Base-by-base conservation (phyloP, 1,140 invertebrate species). In the Drosophila simulans region DNA sequence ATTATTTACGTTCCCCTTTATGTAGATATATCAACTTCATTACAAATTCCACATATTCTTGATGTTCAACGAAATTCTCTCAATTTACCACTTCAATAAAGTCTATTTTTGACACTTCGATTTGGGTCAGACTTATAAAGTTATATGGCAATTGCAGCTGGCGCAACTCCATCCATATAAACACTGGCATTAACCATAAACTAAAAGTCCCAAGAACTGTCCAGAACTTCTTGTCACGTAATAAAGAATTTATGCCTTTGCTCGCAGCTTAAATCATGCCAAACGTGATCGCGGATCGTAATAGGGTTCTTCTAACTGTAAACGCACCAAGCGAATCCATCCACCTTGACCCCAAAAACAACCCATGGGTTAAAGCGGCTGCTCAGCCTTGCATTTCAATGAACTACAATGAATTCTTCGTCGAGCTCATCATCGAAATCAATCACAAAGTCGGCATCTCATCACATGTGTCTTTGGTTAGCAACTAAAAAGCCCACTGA, bases 361-460 rank as follows among this genome's bases (percentile, higher is more conserved):
- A 66, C 54, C 7, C 15, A 63, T 35, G 34, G 55, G 40, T 13
- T 55, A 53, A 46, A n/a, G 53, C 55, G 20, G 15, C 54, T 39
- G 37, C 46, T 45, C 48, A 40, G 74, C 80, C 64, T 49, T 73
- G 75, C 79, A 86, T 88, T 88, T 62, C 70, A 88, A 83, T 86
- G 64, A 77, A 63, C 43, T 49, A 40, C 48, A 27, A 45, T 71
- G 71, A 54, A 37, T 42, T 34, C 60, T 55, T 56, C 52, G 31
- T 35, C 68, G 22, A 52, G 60, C 65, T 48, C 76, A 71, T 75
- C 77, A 84, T 56, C 59, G 43, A 62, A 63, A 80, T 80, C 69
- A 80, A 78, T 56, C 82, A 74, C 76, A 80, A 72, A 84, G 80
- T 77, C 81, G 68, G 65, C 82, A 88, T 75, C 82, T 68, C 64